Conservation (phyloP, 2,797 vertebrate genomes). For the Gila robusta region DNA sequence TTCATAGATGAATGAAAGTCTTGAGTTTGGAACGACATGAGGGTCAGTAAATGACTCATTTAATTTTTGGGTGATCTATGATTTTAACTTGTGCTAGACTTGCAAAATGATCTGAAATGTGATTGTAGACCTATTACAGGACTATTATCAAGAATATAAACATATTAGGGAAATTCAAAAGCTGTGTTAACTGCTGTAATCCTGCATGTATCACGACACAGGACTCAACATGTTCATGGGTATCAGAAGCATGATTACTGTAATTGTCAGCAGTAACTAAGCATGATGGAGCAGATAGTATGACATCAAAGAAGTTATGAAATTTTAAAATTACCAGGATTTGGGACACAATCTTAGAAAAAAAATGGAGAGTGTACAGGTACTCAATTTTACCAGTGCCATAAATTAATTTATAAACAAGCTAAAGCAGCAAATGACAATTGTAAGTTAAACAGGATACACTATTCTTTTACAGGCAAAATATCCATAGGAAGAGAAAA, state of each 20-base stretch:
- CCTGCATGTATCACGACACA: not conserved
- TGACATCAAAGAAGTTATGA: slow-evolving; percentile 17
- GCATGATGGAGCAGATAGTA: not conserved
- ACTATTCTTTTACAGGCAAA: not conserved
- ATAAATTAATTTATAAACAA: slow-evolving; percentile 8
- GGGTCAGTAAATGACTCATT: not conserved
- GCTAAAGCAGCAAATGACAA: not conserved
- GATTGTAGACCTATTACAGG: not conserved
- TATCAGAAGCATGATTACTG: slow-evolving; percentile 24
- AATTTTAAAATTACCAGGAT: slow-evolving; percentile 11
- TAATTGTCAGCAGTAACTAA: not conserved
- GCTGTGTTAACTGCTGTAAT: slow-evolving; percentile 10
- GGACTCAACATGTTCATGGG: slow-evolving; percentile 36
- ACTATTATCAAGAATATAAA: not conserved
- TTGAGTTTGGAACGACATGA: not conserved
- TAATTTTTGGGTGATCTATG: not conserved
- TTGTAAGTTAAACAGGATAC: not conserved
- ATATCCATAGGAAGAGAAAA: not conserved
- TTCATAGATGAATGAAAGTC: not conserved
- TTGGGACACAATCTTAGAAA: not conserved
- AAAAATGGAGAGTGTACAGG: not conserved
- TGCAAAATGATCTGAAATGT: not conserved
- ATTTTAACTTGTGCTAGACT: not conserved
- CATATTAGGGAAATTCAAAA: not conserved
- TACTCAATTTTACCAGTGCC: not conserved